Evolutionary conservation across 2,888 invertebrate genomes (phyloP).

Genomic region (Rotaria sp.): DNA sequence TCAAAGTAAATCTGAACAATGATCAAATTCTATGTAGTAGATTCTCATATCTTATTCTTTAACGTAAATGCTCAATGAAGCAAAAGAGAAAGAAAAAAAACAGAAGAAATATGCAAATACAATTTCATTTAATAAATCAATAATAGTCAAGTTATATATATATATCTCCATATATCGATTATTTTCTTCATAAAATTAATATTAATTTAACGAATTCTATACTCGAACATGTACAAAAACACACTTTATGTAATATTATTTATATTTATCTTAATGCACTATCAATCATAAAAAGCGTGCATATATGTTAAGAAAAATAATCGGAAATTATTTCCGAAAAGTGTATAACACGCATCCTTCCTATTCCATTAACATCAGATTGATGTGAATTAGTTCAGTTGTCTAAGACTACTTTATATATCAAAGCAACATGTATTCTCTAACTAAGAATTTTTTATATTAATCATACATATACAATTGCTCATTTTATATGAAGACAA

Average conservation of each 20-base stretch:
- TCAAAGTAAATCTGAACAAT: neutral
- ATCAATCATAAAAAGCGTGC: neutral
- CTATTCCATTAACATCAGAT: neutral
- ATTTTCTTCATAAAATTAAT: no score
- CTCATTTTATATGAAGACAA: no score
- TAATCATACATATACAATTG: no score
- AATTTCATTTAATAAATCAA: no score
- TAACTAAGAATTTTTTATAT: no score
- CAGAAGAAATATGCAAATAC: no score
- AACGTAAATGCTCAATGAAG: neutral
- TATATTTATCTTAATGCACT: neutral
- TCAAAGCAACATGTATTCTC: neutral
- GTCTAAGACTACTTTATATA: neutral
- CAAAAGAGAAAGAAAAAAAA: neutral
- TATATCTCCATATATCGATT: no score
- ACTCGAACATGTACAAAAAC: neutral
- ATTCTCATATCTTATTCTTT: no score
- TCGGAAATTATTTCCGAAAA: constrained; percentile 15
- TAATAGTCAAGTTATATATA: no score
- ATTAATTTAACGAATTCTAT: no score
- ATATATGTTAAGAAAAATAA: neutral
- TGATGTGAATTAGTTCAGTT: neutral
- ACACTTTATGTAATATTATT: neutral
- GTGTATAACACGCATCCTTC: neutral
- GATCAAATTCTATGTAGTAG: neutral